Base-by-base conservation (phyloP, 2,797 vertebrate species). In the Melanotaenia trifasciata region DNA sequence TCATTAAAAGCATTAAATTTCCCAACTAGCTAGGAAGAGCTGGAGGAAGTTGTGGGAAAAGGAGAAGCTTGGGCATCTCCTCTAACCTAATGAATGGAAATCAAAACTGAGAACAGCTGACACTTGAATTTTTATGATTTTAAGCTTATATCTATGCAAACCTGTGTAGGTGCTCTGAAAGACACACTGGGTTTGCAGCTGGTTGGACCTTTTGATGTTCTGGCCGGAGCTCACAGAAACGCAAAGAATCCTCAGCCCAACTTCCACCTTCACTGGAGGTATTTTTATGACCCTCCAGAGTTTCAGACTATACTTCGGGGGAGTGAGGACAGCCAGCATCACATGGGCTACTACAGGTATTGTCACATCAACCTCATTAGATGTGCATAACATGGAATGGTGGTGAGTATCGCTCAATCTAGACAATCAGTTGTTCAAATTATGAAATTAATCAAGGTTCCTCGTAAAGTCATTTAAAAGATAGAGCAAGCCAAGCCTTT, bases 281-380 rank as follows among this genome's bases (percentile, higher is more conserved):
- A 97, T 91, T 98, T 96, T 84, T 99, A 97, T 50, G 98, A 99
- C 89, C 98, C 98, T 1, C 98, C 98, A 4, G 97, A 99, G 92
- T 97, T 99, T 83, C 97, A 99, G 92, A 99, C 97, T 43, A 88
- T 99, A 67, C 90, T 98, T 74, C 85, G 84, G 26, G 96, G 96
- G 13, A 94, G 94, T 70, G 87, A 84, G 67, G 95, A 95, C 87
- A 96, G 87, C 64, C 95, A 97, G 26, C 95, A 96, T 85, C 97
- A 99, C 89, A 94, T 99, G 87, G 98, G 98, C 20, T 99, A 98
- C 92, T 99, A 96, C 95, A 97, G 98, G 98, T 99, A 95, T 72
- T 45, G 47, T 50, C 47, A 50, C 7, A 22, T 11, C n/a, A n/a
- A 50, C 20, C 2, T n/a, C 14, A 40, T 40, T 45, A 14, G 33